These are phyloP conservation scores for Athalia cordata DNA, from an alignment of 2,888 invertebrate species.

Conservation along the genomic window DNA sequence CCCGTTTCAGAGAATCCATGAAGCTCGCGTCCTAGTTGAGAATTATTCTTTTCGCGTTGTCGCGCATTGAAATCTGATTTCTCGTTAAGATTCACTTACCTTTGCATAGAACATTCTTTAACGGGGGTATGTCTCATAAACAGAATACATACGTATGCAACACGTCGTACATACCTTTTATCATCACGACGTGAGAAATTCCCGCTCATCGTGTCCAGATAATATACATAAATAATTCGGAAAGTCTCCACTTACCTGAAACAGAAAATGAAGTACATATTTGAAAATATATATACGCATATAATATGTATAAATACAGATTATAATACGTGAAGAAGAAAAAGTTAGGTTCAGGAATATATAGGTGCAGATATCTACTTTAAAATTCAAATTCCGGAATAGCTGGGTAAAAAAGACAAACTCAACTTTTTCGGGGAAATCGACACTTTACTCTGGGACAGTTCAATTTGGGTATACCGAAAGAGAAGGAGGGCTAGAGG, in stretches of 20 bases:
- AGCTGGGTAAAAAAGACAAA: conserved; percentile 7
- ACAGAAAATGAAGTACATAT: conserved; percentile 3
- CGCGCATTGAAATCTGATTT: too few species aligned
- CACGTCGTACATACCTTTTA: not conserved
- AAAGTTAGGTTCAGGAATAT: not conserved
- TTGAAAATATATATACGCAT: not conserved
- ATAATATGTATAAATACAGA: not conserved
- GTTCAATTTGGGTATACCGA: conserved; percentile 25
- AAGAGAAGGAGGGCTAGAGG: too few species aligned
- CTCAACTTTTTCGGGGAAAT: conserved; percentile 24
- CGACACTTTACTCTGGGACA: conserved; percentile 25
- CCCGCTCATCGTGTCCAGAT: not conserved
- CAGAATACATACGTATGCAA: too few species aligned
- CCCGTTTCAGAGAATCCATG: not conserved
- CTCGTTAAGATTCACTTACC: too few species aligned
- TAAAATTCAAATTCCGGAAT: conserved; percentile 24
- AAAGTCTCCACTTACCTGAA: conserved; percentile 23
- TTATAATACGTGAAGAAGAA: not conserved
- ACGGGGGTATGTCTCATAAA: too few species aligned
- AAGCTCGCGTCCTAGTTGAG: not conserved
- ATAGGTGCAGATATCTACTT: not conserved
- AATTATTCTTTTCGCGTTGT: not conserved
- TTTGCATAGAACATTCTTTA: too few species aligned
- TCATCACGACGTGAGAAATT: not conserved
- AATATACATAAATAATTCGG: not conserved